A percentile compares a stretch with the other conserved stretches of the same genome.
Evolutionary conservation across 2,888 invertebrate genomes (phyloP).

Genomic region (Hipparchia semele): DNA sequence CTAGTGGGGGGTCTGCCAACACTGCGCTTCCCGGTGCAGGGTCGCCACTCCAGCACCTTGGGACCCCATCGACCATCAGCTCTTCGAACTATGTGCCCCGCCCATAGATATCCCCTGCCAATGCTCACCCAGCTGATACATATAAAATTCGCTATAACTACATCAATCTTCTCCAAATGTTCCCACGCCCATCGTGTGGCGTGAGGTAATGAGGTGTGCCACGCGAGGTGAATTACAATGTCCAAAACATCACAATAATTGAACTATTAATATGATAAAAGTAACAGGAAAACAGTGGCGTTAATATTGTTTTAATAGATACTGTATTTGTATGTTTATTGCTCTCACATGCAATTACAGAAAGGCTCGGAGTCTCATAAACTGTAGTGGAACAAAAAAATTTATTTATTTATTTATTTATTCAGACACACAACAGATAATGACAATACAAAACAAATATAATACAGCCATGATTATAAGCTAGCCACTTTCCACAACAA

Average conservation of each 20-base stretch:
- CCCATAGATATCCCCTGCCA: too few species aligned
- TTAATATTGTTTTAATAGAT: slow-evolving; percentile 14
- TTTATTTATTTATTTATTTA: too few species aligned
- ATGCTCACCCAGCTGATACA: too few species aligned
- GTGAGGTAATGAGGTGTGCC: slow-evolving; percentile 42
- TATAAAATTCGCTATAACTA: not conserved
- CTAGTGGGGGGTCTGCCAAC: too few species aligned
- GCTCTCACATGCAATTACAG: not conserved
- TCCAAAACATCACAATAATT: slow-evolving; percentile 19
- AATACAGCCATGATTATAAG: too few species aligned
- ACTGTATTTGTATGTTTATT: not conserved
- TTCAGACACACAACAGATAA: too few species aligned
- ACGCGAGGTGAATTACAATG: slow-evolving; percentile 44
- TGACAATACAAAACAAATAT: too few species aligned
- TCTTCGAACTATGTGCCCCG: too few species aligned
- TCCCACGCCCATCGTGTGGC: slow-evolving; percentile 58
- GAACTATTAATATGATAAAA: slow-evolving; percentile 18
- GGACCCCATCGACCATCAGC: too few species aligned
- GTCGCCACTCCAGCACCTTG: too few species aligned
- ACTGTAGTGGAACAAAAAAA: not conserved
- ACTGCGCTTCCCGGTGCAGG: too few species aligned
- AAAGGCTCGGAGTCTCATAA: not conserved
- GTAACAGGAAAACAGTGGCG: slow-evolving; percentile 4
- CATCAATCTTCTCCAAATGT: slow-evolving; percentile 41
- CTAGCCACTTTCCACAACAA: too few species aligned